Percentiles rank a stretch among this genome's conserved stretches.
These are phyloP conservation scores for Philypnodon macrostomus DNA, from an alignment of 2,797 vertebrate species.

Conservation along the genomic window DNA sequence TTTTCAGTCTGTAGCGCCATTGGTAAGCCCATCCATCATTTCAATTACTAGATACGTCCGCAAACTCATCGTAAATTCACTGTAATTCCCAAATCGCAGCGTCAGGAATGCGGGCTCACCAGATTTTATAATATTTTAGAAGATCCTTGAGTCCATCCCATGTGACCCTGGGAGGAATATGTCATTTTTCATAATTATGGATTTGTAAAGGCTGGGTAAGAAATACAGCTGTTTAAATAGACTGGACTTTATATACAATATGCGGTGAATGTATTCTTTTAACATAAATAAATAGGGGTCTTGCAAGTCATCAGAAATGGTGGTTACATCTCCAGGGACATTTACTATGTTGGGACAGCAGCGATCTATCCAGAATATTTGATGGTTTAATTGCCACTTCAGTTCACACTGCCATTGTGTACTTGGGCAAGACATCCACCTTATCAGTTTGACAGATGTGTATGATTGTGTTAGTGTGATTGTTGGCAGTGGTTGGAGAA, in stretches of 20 bases:
- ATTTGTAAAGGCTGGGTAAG: neutral
- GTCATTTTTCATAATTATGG: constrained; percentile 4
- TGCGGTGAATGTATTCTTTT: neutral
- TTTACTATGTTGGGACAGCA: no score
- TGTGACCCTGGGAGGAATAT: neutral
- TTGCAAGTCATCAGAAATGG: no score
- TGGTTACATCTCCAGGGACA: no score
- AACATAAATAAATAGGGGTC: neutral
- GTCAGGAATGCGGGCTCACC: neutral
- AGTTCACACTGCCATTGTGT: no score
- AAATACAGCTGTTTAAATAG: neutral
- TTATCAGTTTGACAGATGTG: no score
- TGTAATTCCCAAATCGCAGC: constrained; percentile 3
- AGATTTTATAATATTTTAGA: constrained; percentile 12
- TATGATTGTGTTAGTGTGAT: no score
- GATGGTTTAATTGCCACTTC: no score
- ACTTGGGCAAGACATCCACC: no score
- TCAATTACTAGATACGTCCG: constrained; percentile 12
- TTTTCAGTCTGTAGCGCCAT: constrained; percentile 13
- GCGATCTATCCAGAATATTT: no score
- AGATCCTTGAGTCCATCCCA: neutral
- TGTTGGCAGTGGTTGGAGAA: no score
- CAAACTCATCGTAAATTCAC: constrained; percentile 2
- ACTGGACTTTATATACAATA: neutral
- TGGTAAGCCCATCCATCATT: constrained; percentile 2